These are phyloP conservation scores for Talpa occidentalis DNA, from an alignment of 2,113 vertebrate species.

Conservation along the genomic window DNA sequence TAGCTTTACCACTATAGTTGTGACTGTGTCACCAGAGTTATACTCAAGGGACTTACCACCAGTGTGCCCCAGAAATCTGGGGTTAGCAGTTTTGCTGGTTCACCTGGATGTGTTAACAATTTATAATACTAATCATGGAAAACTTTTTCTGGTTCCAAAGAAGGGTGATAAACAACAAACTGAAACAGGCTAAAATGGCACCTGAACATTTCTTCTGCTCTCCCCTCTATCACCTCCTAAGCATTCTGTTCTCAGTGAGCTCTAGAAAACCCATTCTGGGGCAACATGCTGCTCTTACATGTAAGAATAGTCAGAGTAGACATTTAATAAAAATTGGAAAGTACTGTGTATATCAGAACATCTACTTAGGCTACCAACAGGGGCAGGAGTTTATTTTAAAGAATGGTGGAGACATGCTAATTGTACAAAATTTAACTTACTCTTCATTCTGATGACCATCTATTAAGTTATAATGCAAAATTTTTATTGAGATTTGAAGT, in stretches of 20 bases:
- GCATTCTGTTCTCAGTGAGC: neutral
- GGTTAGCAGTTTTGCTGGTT: neutral
- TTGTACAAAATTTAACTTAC: neutral
- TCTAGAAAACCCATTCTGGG: neutral
- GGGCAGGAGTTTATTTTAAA: neutral
- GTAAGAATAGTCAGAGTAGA: neutral
- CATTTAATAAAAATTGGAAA: neutral
- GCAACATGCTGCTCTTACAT: neutral
- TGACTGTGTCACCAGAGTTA: too few relatives aligned
- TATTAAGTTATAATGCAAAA: constrained; percentile 1
- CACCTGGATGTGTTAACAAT: neutral
- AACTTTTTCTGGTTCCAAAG: neutral
- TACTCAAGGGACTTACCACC: neutral
- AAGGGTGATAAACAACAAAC: neutral
- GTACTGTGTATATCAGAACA: neutral
- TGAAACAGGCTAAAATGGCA: neutral
- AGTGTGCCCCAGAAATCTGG: neutral
- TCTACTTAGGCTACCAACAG: neutral
- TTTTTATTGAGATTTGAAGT: neutral
- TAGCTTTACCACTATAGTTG: neutral
- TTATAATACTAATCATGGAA: neutral
- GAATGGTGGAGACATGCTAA: neutral
- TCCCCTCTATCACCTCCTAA: neutral
- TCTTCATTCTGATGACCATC: neutral
- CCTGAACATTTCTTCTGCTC: neutral